phyloP scores from a whole-genome alignment of 1,140 invertebrate genomes.

The Drosophila athabasca region DNA sequence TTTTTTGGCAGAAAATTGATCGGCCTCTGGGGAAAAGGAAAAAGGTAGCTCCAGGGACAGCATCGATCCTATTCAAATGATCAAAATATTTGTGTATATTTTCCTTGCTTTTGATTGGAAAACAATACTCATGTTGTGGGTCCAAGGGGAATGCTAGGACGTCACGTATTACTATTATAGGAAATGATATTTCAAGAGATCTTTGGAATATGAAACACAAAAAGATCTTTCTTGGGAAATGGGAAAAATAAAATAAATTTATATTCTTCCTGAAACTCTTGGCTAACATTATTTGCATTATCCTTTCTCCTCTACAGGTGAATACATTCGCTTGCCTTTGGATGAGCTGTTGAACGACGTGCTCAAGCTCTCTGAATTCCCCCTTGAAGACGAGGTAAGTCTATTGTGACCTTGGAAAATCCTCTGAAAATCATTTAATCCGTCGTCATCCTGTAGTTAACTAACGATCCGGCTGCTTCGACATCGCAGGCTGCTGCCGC shows the following conservation, averaged over 20 bases:
- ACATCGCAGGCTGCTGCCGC: constrained; percentile 78
- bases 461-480: constrained; percentile 70
- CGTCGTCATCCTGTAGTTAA: constrained; percentile 28
- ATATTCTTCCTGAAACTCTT: background rate
- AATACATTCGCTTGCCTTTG: constrained; percentile 82
- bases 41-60: background rate
- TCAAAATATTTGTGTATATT: constrained; percentile 69
- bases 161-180: too few species aligned
- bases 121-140: constrained; percentile 32
- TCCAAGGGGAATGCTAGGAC: constrained; percentile 26
- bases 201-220: background rate
- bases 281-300: background rate
- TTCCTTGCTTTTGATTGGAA: constrained; percentile 13
- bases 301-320: constrained; percentile 58
- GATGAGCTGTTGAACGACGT: constrained; percentile 83
- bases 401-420: background rate
- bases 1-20: constrained; percentile 48
- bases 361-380: constrained; percentile 74
- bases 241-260: background rate
- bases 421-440: background rate
- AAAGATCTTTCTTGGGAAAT: constrained; percentile 3
- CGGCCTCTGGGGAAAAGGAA: constrained; percentile 46
- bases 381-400: constrained; percentile 74
- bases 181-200: too few species aligned
- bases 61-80: constrained; percentile 25